A percentile compares a stretch with the other conserved stretches of the same genome.
Conservation (phyloP, 2,888 invertebrate genomes). For the Phrixothrix hirtus region DNA sequence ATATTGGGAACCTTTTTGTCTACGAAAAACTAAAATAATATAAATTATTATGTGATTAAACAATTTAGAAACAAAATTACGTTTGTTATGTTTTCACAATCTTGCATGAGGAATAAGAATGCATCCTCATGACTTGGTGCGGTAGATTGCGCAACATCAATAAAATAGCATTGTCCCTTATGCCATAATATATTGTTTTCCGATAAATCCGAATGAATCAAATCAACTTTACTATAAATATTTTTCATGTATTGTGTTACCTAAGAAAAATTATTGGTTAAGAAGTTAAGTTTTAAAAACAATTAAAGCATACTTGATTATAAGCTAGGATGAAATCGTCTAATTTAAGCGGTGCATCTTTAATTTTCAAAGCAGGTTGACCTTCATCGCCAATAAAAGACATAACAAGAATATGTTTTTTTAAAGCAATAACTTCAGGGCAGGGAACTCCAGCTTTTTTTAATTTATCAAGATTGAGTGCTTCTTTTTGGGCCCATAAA, state of each 20-base stretch:
- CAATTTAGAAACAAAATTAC: slow-evolving; percentile 57
- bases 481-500: slow-evolving; percentile 97
- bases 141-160: slow-evolving; percentile 94
- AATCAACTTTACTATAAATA: slow-evolving; percentile 79
- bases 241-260: slow-evolving; percentile 73
- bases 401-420: slow-evolving; percentile 89
- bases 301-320: slow-evolving; percentile 57
- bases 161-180: slow-evolving; percentile 79
- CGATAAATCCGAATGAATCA: slow-evolving; percentile 93
- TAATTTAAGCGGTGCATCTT: slow-evolving; percentile 64
- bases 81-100: slow-evolving; percentile 81
- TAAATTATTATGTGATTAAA: slow-evolving; percentile 30
- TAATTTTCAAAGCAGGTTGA: slow-evolving; percentile 75
- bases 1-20: slow-evolving; percentile 69
- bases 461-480: slow-evolving; percentile 85
- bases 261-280: slow-evolving; percentile 37
- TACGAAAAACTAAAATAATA: slow-evolving; percentile 68
- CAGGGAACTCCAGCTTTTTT: slow-evolving; percentile 79
- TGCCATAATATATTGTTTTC: slow-evolving; percentile 92
- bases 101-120: slow-evolving; percentile 82
- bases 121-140: slow-evolving; percentile 90
- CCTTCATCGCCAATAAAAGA: slow-evolving; percentile 85
- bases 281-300: neutral
- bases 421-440: slow-evolving; percentile 78
- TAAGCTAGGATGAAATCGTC: slow-evolving; percentile 64